Evolutionary conservation across 64 coral and sea anemone genomes (phyloP).

Genomic region (Actinia tenebrosa): DNA sequence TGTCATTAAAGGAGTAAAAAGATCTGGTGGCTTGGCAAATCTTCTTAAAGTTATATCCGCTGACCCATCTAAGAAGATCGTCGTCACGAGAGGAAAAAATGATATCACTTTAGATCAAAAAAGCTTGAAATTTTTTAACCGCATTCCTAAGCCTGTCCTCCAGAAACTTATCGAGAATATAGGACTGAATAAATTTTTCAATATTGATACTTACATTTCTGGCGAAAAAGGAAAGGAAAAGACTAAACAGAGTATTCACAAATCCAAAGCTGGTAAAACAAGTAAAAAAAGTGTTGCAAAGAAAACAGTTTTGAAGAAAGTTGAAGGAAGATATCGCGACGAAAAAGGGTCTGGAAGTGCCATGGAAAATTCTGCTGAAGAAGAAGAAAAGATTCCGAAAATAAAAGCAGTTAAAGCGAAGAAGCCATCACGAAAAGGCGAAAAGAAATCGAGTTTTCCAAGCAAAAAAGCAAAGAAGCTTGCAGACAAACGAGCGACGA

Average conservation of each 20-base stretch:
- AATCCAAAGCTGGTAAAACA: not conserved
- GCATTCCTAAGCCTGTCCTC: not conserved
- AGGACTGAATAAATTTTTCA: constrained; percentile 3
- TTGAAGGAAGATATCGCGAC: not conserved
- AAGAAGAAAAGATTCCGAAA: not conserved
- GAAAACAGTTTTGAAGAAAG: not conserved
- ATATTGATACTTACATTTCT: not conserved
- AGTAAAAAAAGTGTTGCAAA: not conserved
- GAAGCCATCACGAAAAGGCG: not conserved
- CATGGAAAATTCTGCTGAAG: not conserved
- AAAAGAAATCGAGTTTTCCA: not conserved
- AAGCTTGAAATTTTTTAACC: constrained; percentile 1
- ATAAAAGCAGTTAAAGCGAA: not conserved
- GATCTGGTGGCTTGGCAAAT: not conserved
- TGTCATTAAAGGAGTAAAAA: constrained; percentile 1
- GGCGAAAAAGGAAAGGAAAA: not conserved
- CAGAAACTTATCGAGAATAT: not conserved
- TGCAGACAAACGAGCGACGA: not conserved
- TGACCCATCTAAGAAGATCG: constrained; percentile 19
- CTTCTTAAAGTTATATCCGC: constrained; percentile 11
- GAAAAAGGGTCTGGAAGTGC: not conserved
- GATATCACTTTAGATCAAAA: not conserved
- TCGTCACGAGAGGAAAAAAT: not conserved
- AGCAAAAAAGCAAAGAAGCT: not conserved
- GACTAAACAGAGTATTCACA: not conserved